Evolutionary conservation across 2,113 vertebrate species (phyloP), one percentile per base, ranked within the genome.

Genomic region (Corapipo altera): DNA sequence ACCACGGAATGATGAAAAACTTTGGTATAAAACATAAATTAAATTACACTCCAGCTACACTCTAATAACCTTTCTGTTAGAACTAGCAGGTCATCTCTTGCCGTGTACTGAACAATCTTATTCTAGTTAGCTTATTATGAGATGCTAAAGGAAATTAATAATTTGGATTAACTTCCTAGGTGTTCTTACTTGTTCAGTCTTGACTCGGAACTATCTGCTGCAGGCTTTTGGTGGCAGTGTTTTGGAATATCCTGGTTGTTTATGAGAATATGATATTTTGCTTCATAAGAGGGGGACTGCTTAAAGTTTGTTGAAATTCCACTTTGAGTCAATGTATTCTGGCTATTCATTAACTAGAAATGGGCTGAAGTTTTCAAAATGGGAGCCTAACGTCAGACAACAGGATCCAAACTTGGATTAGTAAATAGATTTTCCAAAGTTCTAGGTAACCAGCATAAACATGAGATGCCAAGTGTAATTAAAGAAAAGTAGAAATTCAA

Each of bases 121-220:
- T 23, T 92, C 48, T 65, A 26, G 48, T 77, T 67, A 77, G 48
- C 1, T 84, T 90, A 35, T 90, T 89, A 57, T 0, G 1, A 84
- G 85, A 35, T 72, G 65, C 41, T 91, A 70, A 88, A 91, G 41
- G 76, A 82, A 91, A 92, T 92, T 26, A 92, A 57, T 90, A 28
- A 77, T 72, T 89, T 78, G 27, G 88, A 61, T 95, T 89, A 78
- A 89, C 8, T 89, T 84, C 61, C 35, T 61, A 41, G 52, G 52
- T 78, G 72, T 74, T 94, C 44, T 74, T 80, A 70, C 41, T 77
- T 71, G 35, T 49, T 43, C 21, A 32, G 46, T 57, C 71, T 90
- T 77, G 76, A 78, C 48, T 85, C 66, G 82, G 65, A 90, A 71
- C 43, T 77, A n/a, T 73, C 57, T 80, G 65, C 55, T 92, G 73